These are phyloP conservation scores for Bimastos eiseni DNA, from an alignment of 2,888 invertebrate species.

Conservation along the genomic window DNA sequence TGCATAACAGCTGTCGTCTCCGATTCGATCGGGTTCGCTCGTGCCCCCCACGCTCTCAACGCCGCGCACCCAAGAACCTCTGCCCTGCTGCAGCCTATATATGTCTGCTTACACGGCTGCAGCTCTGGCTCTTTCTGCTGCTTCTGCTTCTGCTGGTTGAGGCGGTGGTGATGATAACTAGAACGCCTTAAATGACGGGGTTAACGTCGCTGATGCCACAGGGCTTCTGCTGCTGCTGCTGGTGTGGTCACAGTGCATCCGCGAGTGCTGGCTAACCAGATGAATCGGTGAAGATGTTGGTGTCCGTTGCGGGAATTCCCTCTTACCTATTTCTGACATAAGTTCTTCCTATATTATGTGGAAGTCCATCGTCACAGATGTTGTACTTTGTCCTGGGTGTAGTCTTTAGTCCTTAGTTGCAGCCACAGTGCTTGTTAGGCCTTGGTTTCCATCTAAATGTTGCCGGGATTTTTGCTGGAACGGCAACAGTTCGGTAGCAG, in stretches of 20 bases:
- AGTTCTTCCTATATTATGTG: not conserved
- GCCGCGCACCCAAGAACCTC: not conserved
- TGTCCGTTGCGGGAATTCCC: not conserved
- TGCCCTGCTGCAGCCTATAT: not conserved
- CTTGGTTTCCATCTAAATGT: not conserved
- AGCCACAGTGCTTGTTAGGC: not conserved
- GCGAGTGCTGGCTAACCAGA: not conserved
- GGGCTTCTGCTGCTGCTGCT: not conserved
- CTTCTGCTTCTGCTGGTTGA: not conserved
- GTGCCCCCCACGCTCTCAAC: not conserved
- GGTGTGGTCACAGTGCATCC: not conserved
- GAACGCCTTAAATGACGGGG: slow-evolving; percentile 13
- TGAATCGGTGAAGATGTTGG: not conserved
- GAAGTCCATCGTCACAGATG: too few species aligned
- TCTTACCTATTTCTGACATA: not conserved
- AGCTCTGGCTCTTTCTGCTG: not conserved
- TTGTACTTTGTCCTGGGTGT: too few species aligned
- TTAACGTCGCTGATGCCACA: not conserved
- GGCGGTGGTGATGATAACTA: not conserved
- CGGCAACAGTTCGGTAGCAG: too few species aligned
- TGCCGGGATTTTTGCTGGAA: not conserved
- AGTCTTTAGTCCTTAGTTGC: not conserved
- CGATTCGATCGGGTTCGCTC: not conserved
- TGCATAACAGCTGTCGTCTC: not conserved
- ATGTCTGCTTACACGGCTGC: not conserved